These are phyloP conservation scores for Ceratoteleas bidentatus DNA, from an alignment of 1,140 invertebrate genomes.

Conservation along the genomic window DNA sequence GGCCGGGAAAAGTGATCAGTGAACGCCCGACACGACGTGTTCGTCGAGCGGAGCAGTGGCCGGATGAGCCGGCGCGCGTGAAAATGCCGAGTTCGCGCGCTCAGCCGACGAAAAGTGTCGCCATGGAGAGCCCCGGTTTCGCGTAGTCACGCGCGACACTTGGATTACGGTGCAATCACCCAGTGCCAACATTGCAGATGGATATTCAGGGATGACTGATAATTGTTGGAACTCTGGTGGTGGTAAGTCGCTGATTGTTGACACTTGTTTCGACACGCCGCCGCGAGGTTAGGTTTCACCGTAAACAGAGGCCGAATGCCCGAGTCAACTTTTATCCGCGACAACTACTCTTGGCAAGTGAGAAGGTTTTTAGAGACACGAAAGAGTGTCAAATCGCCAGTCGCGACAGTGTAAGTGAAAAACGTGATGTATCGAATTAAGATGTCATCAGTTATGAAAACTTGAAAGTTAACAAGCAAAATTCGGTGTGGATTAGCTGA, in stretches of 20 bases:
- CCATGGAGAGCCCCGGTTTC: constrained; percentile 67
- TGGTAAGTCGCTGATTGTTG: constrained; percentile 82
- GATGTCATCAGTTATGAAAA: too few relatives aligned
- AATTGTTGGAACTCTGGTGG: constrained; percentile 85
- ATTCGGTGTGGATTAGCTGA: too few relatives aligned
- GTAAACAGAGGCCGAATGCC: constrained; percentile 54
- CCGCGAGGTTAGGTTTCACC: constrained; percentile 45
- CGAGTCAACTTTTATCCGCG: constrained; percentile 16
- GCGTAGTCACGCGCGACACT: constrained; percentile 70
- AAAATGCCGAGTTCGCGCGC: constrained; percentile 66
- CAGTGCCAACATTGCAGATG: constrained; percentile 80
- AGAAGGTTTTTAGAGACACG: too few relatives aligned
- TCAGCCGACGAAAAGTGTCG: constrained; percentile 64
- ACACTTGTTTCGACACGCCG: background rate
- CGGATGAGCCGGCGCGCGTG: constrained; percentile 54
- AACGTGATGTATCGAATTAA: too few relatives aligned
- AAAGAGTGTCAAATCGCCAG: too few relatives aligned
- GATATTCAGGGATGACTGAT: constrained; percentile 84
- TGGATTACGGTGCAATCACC: constrained; percentile 75
- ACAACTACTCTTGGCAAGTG: too few relatives aligned
- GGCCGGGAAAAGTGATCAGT: too few relatives aligned
- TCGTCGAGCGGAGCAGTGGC: too few relatives aligned
- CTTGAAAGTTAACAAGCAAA: too few relatives aligned
- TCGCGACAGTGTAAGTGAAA: too few relatives aligned
- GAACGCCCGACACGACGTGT: too few relatives aligned